Evolutionary conservation across 2,888 invertebrate species (phyloP).

Genomic region (Chymomyza procnemis): DNA sequence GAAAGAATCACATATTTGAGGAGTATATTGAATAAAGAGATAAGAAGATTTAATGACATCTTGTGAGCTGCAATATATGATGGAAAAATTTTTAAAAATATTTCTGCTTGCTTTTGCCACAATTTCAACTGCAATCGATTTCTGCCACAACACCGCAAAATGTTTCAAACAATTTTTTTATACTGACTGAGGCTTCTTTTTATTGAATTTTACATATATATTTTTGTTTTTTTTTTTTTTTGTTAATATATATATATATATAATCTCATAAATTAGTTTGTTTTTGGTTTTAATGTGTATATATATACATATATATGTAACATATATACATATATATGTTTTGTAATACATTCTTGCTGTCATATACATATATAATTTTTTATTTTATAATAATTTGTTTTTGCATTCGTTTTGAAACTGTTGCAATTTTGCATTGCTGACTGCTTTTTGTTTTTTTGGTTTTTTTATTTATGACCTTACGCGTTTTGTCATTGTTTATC

Average conservation of each 20-base stretch:
- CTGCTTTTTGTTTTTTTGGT: not conserved
- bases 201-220: conserved; percentile 70
- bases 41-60: too few species aligned
- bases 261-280: conserved; percentile 20
- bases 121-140: not conserved
- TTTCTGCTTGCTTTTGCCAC: too few species aligned
- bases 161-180: conserved; percentile 60
- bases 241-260: conserved; percentile 13
- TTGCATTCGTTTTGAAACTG: conserved; percentile 3
- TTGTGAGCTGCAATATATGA: too few species aligned
- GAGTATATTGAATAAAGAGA: too few species aligned
- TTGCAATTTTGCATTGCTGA: conserved; percentile 2
- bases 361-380: not conserved
- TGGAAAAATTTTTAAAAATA: too few species aligned
- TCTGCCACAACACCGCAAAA: not conserved
- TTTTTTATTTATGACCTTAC: not conserved
- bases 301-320: not conserved
- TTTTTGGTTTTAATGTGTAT: conserved; percentile 8
- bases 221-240: conserved; percentile 27
- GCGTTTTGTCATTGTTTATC: not conserved
- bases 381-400: conserved; percentile 3
- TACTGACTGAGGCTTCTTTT: conserved; percentile 80
- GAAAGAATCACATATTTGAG: too few species aligned
- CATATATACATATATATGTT: conserved; percentile 5
- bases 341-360: conserved; percentile 23